Conservation (phyloP, 2,888 invertebrate genomes). For the Eilema sororculum region DNA sequence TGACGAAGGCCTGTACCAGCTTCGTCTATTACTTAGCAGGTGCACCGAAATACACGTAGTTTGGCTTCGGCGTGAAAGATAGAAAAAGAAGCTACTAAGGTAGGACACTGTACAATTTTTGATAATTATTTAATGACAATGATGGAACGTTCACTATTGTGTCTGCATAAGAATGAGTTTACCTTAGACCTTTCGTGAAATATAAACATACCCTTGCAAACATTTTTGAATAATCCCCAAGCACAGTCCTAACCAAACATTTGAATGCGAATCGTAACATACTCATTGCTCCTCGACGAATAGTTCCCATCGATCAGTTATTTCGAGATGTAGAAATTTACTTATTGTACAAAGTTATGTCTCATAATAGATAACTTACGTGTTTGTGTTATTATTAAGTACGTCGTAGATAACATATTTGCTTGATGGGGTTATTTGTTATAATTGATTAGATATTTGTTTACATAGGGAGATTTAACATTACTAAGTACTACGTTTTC, state of each 20-base stretch:
- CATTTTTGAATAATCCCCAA: neutral
- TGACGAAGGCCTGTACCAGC: no score
- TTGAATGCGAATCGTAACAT: neutral
- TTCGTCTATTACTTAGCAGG: no score
- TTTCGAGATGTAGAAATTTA: neutral
- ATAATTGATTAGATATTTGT: neutral
- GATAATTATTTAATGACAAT: neutral
- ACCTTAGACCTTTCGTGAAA: conserved; percentile 1
- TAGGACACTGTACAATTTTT: neutral
- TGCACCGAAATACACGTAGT: no score
- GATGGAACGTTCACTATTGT: neutral
- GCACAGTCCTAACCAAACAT: conserved; percentile 8
- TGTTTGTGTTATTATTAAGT: neutral
- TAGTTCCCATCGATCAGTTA: neutral
- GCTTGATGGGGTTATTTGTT: neutral
- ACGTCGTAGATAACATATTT: neutral
- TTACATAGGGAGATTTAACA: no score
- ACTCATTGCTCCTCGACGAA: conserved; percentile 1
- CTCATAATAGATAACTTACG: neutral
- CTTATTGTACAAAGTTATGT: neutral
- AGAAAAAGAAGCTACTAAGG: no score
- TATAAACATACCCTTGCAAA: conserved; percentile 1
- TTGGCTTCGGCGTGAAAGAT: no score
- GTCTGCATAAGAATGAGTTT: no score
- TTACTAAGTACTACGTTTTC: no score